Evolutionary conservation across 2,113 vertebrate genomes (phyloP), one percentile per base, ranked within the genome.

Genomic region (Laterallus jamaicensis): DNA sequence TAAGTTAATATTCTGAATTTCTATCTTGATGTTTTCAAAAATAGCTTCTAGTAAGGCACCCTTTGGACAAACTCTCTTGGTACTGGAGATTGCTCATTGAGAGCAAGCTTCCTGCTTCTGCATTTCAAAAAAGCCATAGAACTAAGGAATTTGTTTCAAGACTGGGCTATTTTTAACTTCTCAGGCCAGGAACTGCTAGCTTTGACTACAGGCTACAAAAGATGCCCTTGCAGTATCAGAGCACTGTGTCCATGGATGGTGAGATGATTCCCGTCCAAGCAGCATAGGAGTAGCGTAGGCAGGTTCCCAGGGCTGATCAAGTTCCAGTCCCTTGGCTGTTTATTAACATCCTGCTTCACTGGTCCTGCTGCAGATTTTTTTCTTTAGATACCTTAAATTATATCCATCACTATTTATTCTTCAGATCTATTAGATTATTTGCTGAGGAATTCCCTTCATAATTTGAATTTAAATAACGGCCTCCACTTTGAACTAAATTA

Each of bases 201-300:
- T 83, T 66, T 80, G 11, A 62, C 52, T 52, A 47, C 28, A 66
- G 64, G 42, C 70, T 62, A 25, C 19, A 68, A 17, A 60, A 92
- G 58, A 55, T 32, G 40, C 28, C 22, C 2, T 5, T 37, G 71
- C 47, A 83, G 20, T 74, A 9, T 29, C 3, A 2, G n/a, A 81
- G 50, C 4, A 4, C 25, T 0, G 0, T 42, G 35, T 47, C 4
- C 2, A 1, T 21, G n/a, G 71, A 50, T 59, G 35, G 35, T 2
- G 6, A 60, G 14, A 66, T 0, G 0, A 24, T 66, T 92, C 5
- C 63, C 10, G 1, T 68, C 44, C 1, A 3, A 62, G 35, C 11
- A 79, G 58, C 2, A 2, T 68, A 63, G 63, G 31, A 40, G 21
- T 19, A 74, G 40, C 32, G 35, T 0, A 0, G 28, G 47, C 7